Evolutionary conservation across 1,140 invertebrate species (phyloP).

Genomic region (Ips nitidus): DNA sequence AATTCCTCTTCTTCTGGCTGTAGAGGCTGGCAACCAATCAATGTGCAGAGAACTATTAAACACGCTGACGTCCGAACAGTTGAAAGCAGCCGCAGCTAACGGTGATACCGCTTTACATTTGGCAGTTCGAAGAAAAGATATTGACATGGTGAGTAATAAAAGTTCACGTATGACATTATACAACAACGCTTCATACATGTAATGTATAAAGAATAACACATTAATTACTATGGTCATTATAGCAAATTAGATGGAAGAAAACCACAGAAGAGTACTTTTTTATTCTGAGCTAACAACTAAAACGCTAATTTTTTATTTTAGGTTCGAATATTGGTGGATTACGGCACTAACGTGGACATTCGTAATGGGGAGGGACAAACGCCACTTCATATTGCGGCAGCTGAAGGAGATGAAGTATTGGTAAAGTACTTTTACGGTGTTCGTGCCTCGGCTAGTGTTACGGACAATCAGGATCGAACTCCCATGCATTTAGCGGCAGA

Average conservation of each 20-base stretch:
- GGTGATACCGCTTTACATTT: constrained; percentile 91
- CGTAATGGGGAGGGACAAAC: constrained; percentile 93
- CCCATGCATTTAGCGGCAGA: constrained; percentile 97
- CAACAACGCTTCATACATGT: too few relatives aligned
- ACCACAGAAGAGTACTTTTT: too few relatives aligned
- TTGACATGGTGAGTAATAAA: constrained; percentile 70
- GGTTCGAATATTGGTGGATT: constrained; percentile 84
- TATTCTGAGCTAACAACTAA: too few relatives aligned
- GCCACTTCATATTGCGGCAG: constrained; percentile 90
- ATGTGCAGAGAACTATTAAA: constrained; percentile 89
- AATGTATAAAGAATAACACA: background rate
- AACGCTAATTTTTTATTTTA: constrained; percentile 14
- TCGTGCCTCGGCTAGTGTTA: constrained; percentile 88
- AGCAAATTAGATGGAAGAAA: too few relatives aligned
- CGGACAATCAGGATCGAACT: constrained; percentile 94
- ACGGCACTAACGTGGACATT: constrained; percentile 86
- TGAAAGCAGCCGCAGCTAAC: constrained; percentile 70
- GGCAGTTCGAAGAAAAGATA: constrained; percentile 82
- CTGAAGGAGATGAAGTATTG: constrained; percentile 89
- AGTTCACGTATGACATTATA: background rate
- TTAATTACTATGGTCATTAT: background rate
- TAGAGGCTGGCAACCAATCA: constrained; percentile 90
- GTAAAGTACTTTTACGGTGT: constrained; percentile 95
- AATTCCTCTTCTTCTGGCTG: constrained; percentile 88
- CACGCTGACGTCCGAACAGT: constrained; percentile 77